These are phyloP conservation scores for Anoplolepis gracilipes DNA, from an alignment of 1,140 invertebrate species.

Conservation along the genomic window DNA sequence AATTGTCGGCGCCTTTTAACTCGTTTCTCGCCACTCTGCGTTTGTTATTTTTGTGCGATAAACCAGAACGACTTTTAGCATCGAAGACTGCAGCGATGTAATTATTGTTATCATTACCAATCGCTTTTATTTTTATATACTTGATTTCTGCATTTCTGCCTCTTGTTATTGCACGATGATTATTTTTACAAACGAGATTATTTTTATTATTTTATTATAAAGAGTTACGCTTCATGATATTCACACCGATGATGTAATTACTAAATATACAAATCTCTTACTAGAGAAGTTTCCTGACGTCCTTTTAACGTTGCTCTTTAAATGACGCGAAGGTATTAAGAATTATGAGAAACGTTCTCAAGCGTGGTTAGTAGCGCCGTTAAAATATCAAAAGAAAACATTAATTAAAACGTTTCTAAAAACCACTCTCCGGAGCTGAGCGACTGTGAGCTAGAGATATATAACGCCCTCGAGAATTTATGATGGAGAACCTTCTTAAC, in stretches of 20 bases:
- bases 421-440: slow-evolving; percentile 20
- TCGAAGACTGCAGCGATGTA: slow-evolving; percentile 6
- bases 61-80: background rate
- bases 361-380: slow-evolving; percentile 5
- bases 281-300: background rate
- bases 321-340: slow-evolving; percentile 1
- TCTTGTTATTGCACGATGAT: background rate
- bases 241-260: slow-evolving; percentile 1
- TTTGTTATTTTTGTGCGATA: slow-evolving; percentile 20
- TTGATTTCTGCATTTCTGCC: background rate
- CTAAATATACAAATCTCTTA: slow-evolving; percentile 2
- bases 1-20: slow-evolving; percentile 33
- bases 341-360: slow-evolving; percentile 28
- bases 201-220: slow-evolving; percentile 7
- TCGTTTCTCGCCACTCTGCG: background rate
- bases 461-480: slow-evolving; percentile 65
- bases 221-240: background rate
- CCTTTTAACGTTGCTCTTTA: background rate
- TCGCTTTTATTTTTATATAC: background rate
- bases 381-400: slow-evolving; percentile 63
- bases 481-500: slow-evolving; percentile 67
- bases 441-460: slow-evolving; percentile 21
- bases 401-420: slow-evolving; percentile 68
- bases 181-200: background rate
- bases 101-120: slow-evolving; percentile 13